These are phyloP conservation scores for Graptemys geographica DNA, from an alignment of 2,797 vertebrate genomes.

Conservation along the genomic window DNA sequence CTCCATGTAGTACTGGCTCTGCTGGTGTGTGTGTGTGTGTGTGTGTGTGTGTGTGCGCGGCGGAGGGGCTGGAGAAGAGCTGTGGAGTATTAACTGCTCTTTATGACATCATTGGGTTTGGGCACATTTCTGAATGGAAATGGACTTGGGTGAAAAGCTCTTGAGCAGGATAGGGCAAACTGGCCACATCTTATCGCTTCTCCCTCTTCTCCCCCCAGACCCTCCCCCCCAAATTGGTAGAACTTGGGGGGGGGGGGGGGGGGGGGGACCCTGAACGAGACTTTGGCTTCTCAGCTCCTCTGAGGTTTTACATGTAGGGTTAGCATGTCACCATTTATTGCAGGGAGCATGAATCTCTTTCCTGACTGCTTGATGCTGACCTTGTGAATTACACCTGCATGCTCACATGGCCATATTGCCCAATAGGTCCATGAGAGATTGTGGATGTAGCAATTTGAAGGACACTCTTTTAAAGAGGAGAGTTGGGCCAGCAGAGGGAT, in stretches of 20 bases:
- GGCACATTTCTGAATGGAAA: not conserved
- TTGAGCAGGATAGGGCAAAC: not conserved
- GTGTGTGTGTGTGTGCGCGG: too few species aligned
- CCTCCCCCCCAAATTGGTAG: not conserved
- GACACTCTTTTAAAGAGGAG: not conserved
- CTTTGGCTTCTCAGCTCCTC: not conserved
- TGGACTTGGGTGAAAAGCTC: not conserved
- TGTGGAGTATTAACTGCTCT: not conserved
- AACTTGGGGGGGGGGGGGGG: fast-evolving
- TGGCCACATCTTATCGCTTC: fast-evolving
- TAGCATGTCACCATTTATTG: not conserved
- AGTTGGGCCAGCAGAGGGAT: not conserved
- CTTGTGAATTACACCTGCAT: not conserved
- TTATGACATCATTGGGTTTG: not conserved
- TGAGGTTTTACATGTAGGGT: not conserved
- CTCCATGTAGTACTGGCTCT: not conserved
- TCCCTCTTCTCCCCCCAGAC: too few species aligned
- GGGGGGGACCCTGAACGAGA: fast-evolving
- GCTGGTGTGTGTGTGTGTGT: not conserved
- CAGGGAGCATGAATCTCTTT: too few species aligned
- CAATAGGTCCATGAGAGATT: too few species aligned
- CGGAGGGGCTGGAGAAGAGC: not conserved
- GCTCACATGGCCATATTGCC: not conserved
- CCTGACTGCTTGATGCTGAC: too few species aligned
- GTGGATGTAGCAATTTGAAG: not conserved